Base-by-base conservation (phyloP, 2,113 vertebrate species). In the Micronycteris hirsuta region DNA sequence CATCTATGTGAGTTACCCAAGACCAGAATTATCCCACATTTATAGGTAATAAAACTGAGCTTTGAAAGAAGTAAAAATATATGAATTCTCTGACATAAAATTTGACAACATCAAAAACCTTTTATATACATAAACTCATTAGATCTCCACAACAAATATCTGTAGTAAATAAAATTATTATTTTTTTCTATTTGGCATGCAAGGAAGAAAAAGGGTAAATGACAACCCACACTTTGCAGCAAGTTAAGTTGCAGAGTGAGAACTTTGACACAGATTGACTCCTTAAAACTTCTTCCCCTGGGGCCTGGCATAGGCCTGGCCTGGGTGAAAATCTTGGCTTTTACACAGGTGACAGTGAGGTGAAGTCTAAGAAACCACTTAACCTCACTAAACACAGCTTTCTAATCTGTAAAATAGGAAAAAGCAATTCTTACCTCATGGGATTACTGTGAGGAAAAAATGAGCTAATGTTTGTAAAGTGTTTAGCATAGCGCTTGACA, bases 391-490 rank as follows among this genome's bases (percentile, higher is more conserved):
- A 91, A 81, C 26, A 95, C 17, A 63, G 61, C 22, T 91, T 38
- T 91, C 80, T 96, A 47, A 61, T 52, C 5, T 0, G 61, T 93
- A 47, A 93, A 81, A 92, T 20, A 88, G 26, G 45, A 43, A 86
- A 86, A 92, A 86, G 54, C 26, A 63, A 83, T 86, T 89, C 26
- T 63, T 91, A 56, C 58, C 31, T 86, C 36, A 70, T 58, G 93
- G 45, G 54, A 61, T 80, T 45, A 73, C 56, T 84, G 41, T 56
- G 38, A 80, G 89, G 71, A 74, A 97, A 96, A 89, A 73, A 61
- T 96, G 85, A 95, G 61, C 65, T 94, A 71, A 95, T 89, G 61
- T 94, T 94, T 93, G 9, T 56, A 89, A 86, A 89, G 88, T 90
- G 81, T 86, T 95, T 73, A 82, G 56, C 49, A 52, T 52, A 49